A percentile compares a stretch with the other conserved stretches of the same genome.
Evolutionary conservation across 2,888 invertebrate genomes (phyloP).

Genomic region (Caenorhabditis sp.): DNA sequence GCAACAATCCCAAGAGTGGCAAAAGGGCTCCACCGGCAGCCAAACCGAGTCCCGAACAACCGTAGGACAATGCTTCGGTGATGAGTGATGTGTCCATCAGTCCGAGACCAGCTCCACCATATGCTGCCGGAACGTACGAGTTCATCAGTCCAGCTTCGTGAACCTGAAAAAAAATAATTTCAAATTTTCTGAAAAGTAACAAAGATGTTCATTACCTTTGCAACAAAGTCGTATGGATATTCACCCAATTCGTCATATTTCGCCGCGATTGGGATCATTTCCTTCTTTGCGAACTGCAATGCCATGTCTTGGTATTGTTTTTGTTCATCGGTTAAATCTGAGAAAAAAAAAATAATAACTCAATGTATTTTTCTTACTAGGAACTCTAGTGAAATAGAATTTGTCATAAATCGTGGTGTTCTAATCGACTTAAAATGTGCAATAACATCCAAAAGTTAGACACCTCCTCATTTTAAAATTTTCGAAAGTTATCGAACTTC

Average conservation of each 20-base stretch:
- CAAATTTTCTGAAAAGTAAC: no score
- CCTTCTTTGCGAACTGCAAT: not conserved
- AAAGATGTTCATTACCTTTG: not conserved
- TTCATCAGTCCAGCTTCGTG: not conserved
- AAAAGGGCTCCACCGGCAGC: not conserved
- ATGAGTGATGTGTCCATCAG: not conserved
- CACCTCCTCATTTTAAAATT: no score
- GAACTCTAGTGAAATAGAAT: no score
- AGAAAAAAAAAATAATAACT: not conserved
- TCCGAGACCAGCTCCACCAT: constrained; percentile 5
- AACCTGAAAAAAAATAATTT: not conserved
- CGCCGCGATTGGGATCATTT: constrained; percentile 4
- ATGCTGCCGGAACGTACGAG: not conserved
- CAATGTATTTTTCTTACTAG: no score
- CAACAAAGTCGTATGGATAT: constrained; percentile 1
- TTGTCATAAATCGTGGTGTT: no score
- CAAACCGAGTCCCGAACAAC: constrained; percentile 5
- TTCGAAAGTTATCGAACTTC: no score
- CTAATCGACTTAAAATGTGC: no score
- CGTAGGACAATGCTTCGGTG: constrained; percentile 3
- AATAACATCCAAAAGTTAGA: no score
- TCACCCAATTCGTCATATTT: constrained; percentile 8
- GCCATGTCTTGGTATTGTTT: not conserved
- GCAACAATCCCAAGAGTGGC: not conserved
- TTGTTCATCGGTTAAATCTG: not conserved